A percentile compares a stretch with the other conserved stretches of the same genome.
These are phyloP conservation scores for Sterrhoptilus dennistouni DNA, from an alignment of 2,113 vertebrate genomes.

Conservation along the genomic window DNA sequence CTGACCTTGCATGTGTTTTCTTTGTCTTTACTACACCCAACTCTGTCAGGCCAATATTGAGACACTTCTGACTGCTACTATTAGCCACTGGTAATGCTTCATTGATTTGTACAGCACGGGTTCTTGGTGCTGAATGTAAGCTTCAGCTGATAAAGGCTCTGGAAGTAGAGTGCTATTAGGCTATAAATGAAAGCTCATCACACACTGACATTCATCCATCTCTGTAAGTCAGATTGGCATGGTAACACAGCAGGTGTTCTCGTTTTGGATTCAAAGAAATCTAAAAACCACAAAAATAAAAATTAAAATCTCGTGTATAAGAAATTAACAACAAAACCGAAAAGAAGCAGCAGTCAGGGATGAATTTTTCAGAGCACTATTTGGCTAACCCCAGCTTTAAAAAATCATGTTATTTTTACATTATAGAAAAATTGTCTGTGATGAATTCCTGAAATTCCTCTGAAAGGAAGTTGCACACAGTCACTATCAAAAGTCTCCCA, in stretches of 20 bases:
- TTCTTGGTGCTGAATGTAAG: neutral
- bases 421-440: neutral
- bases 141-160: neutral
- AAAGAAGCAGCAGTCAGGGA: neutral
- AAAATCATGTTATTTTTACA: neutral
- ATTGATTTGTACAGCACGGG: neutral
- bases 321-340: neutral
- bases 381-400: neutral
- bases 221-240: constrained; percentile 30
- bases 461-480: neutral
- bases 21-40: neutral
- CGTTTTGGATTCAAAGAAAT: neutral
- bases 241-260: neutral
- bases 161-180: neutral
- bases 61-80: neutral
- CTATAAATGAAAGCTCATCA: constrained; percentile 22
- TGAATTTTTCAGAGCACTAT: neutral
- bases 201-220: neutral
- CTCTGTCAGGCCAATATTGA: neutral
- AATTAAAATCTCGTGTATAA: neutral
- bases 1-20: neutral
- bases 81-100: neutral
- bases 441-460: too few relatives aligned
- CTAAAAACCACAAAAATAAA: neutral
- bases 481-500: neutral